Conservation (phyloP, 2,888 invertebrate species). For the Thumatha senex region DNA sequence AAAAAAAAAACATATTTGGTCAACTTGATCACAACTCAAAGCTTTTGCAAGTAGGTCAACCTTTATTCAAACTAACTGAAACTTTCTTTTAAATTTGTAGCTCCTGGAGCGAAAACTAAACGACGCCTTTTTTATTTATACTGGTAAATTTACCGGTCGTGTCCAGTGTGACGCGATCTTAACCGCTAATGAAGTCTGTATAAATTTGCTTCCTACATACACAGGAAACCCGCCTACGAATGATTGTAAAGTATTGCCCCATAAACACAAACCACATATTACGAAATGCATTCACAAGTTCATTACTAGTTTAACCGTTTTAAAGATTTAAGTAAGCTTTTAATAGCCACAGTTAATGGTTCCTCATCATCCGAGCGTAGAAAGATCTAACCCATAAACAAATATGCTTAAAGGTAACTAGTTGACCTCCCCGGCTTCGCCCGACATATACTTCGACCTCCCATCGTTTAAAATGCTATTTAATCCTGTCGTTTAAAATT, state of each 20-base stretch:
- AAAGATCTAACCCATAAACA: no score
- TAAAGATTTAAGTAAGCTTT: neutral
- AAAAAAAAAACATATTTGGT: no score
- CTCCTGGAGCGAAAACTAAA: neutral
- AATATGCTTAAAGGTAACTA: no score
- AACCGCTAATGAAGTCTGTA: slow-evolving; percentile 33
- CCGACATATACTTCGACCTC: no score
- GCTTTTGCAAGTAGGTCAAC: neutral
- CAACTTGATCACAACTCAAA: neutral
- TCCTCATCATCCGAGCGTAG: no score
- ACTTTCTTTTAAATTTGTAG: neutral
- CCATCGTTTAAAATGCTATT: no score
- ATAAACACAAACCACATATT: slow-evolving; percentile 22
- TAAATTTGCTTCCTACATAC: slow-evolving; percentile 26
- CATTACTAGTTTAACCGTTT: slow-evolving; percentile 9
- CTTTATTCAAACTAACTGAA: neutral
- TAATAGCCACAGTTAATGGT: neutral
- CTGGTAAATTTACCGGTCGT: neutral
- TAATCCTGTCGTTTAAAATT: no score
- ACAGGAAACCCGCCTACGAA: slow-evolving; percentile 11
- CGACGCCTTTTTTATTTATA: neutral
- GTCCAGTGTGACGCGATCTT: slow-evolving; percentile 6
- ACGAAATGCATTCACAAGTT: slow-evolving; percentile 27
- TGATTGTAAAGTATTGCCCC: slow-evolving; percentile 16
- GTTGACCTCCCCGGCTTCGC: no score